These are phyloP conservation scores for Halocynthia roretzi DNA, from an alignment of 23 tunicate genomes.

Conservation along the genomic window DNA sequence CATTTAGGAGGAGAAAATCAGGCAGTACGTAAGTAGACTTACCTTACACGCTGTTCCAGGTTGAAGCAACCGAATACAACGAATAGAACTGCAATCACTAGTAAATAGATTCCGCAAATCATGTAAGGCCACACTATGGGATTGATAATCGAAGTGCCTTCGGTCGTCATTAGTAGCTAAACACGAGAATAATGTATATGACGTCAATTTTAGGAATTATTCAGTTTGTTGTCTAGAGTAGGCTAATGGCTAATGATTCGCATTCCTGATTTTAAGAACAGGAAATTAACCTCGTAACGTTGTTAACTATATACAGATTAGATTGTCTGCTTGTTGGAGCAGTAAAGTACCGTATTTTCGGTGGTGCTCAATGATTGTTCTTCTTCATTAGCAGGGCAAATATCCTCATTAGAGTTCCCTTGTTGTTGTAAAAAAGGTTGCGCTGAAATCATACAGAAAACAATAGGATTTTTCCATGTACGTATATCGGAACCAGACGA, in stretches of 20 bases:
- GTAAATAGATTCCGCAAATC: slow-evolving; percentile 57
- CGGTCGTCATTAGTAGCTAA: too few relatives aligned
- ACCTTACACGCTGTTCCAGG: slow-evolving; percentile 41
- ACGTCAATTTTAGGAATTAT: too few relatives aligned
- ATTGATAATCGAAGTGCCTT: neutral
- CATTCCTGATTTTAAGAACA: too few relatives aligned
- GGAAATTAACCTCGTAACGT: too few relatives aligned
- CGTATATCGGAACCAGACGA: neutral
- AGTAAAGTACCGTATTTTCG: too few relatives aligned
- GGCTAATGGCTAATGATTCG: too few relatives aligned
- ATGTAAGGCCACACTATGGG: slow-evolving; percentile 89
- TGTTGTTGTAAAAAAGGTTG: slow-evolving; percentile 71
- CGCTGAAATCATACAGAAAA: slow-evolving; percentile 30
- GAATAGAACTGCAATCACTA: slow-evolving; percentile 41
- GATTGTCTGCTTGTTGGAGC: too few relatives aligned
- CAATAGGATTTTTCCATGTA: neutral
- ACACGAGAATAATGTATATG: too few relatives aligned
- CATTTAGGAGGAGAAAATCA: neutral
- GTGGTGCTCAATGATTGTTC: neutral
- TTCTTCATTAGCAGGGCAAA: slow-evolving; percentile 32
- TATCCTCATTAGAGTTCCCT: slow-evolving; percentile 27
- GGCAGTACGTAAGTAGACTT: neutral
- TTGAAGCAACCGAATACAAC: slow-evolving; percentile 24
- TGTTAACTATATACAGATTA: too few relatives aligned
- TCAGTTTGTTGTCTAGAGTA: too few relatives aligned